phyloP scores from a whole-genome alignment of 1,140 invertebrate species.

The Camponotus pennsylvanicus region DNA sequence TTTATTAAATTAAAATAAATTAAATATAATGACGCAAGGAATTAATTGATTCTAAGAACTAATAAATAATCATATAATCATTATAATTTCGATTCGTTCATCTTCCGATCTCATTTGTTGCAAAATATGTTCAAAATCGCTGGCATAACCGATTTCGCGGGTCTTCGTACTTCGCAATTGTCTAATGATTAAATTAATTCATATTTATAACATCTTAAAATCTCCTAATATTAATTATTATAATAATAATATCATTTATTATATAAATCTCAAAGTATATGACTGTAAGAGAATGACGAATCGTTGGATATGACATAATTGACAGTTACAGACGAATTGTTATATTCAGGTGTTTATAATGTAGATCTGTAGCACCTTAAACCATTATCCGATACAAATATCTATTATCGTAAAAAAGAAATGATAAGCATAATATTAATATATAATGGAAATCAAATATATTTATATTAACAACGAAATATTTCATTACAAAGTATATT shows the following conservation, averaged over 20 bases:
- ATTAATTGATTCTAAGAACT: slow-evolving; percentile 33
- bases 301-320: slow-evolving; percentile 58
- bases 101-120: background rate
- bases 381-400: slow-evolving; percentile 12
- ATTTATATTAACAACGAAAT: background rate
- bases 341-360: slow-evolving; percentile 25
- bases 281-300: slow-evolving; percentile 32
- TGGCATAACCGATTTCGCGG: slow-evolving; percentile 24
- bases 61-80: slow-evolving; percentile 6
- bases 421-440: background rate
- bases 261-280: slow-evolving; percentile 34
- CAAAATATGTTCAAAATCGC: slow-evolving; percentile 28
- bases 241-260: background rate
- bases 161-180: slow-evolving; percentile 54
- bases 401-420: background rate
- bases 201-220: background rate
- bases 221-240: slow-evolving; percentile 6
- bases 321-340: slow-evolving; percentile 44
- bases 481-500: background rate
- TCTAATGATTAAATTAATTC: slow-evolving; percentile 33
- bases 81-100: slow-evolving; percentile 33
- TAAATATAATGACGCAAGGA: slow-evolving; percentile 21
- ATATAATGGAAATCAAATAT: background rate
- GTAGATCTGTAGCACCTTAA: slow-evolving; percentile 35
- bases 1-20: slow-evolving; percentile 15